Percentiles rank a stretch among this genome's conserved stretches.
Conservation (phyloP, 2,888 invertebrate species). For the Chouioia cunea region DNA sequence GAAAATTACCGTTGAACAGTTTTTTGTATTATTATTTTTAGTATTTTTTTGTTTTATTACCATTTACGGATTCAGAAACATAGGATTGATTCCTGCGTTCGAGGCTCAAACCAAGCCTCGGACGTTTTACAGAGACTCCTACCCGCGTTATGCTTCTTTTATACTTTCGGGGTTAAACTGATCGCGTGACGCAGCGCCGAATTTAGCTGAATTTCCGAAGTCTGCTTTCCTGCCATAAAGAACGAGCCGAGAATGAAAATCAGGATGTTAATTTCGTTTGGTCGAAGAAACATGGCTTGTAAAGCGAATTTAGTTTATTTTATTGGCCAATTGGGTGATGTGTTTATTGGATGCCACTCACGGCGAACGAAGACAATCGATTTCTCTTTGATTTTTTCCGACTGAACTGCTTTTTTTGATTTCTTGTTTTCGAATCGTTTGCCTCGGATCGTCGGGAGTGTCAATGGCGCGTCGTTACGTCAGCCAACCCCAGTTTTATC, state of each 20-base stretch:
- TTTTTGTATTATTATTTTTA: constrained; percentile 51
- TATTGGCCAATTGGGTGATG: constrained; percentile 15
- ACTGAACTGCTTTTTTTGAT: constrained; percentile 42
- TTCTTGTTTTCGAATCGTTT: constrained; percentile 1
- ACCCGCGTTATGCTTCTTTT: constrained; percentile 69
- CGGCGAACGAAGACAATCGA: constrained; percentile 11
- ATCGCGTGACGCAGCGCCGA: constrained; percentile 50
- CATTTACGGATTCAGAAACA: constrained; percentile 59
- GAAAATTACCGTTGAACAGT: constrained; percentile 16
- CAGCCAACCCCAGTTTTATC: constrained; percentile 39
- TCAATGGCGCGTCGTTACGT: constrained; percentile 17
- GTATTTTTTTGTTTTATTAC: constrained; percentile 52
- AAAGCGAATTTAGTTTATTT: constrained; percentile 19
- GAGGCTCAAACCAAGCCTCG: constrained; percentile 59
- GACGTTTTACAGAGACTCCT: constrained; percentile 66
- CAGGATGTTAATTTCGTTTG: constrained; percentile 66
- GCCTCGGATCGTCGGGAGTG: constrained; percentile 13
- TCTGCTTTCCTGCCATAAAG: neutral
- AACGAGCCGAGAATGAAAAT: constrained; percentile 65
- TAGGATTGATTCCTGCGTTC: constrained; percentile 61
- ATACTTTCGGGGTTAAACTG: constrained; percentile 61
- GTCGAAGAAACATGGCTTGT: constrained; percentile 47
- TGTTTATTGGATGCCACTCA: neutral
- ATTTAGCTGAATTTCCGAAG: constrained; percentile 8
- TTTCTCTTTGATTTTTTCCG: constrained; percentile 32